phyloP scores from a whole-genome alignment of 2,888 invertebrate genomes.

The Didymodactylos carnosus region DNA sequence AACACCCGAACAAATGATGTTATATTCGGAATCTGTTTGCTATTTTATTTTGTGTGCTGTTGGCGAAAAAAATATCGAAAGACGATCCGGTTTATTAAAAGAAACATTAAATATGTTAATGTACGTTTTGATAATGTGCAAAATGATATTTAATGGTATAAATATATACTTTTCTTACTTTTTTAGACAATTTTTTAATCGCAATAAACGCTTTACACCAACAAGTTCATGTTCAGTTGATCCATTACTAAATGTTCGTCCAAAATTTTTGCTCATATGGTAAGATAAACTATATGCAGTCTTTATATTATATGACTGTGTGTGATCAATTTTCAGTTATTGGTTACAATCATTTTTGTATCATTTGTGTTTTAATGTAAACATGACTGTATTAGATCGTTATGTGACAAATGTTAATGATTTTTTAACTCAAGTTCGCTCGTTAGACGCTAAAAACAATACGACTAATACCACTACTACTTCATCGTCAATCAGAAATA shows the following conservation, averaged over 20 bases:
- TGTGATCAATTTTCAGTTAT: background rate
- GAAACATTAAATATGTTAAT: background rate
- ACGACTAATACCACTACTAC: too few species aligned
- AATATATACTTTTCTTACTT: background rate
- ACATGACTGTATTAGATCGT: background rate
- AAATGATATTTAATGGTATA: background rate
- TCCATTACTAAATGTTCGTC: background rate
- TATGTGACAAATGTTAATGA: background rate
- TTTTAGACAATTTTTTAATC: background rate
- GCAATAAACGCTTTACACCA: background rate
- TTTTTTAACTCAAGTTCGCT: background rate
- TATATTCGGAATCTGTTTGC: background rate
- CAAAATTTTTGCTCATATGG: background rate
- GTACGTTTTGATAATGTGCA: background rate
- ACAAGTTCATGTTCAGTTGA: background rate
- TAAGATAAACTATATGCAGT: background rate
- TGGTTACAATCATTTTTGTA: background rate
- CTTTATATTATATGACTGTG: background rate
- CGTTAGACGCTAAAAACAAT: too few species aligned
- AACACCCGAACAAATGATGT: background rate
- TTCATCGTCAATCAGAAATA: too few species aligned
- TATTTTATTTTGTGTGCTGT: background rate
- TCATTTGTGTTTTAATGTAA: background rate
- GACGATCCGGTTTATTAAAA: background rate
- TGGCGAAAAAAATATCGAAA: background rate